These are phyloP conservation scores for Pimpla rufipes DNA, from an alignment of 2,888 invertebrate species.

Conservation along the genomic window DNA sequence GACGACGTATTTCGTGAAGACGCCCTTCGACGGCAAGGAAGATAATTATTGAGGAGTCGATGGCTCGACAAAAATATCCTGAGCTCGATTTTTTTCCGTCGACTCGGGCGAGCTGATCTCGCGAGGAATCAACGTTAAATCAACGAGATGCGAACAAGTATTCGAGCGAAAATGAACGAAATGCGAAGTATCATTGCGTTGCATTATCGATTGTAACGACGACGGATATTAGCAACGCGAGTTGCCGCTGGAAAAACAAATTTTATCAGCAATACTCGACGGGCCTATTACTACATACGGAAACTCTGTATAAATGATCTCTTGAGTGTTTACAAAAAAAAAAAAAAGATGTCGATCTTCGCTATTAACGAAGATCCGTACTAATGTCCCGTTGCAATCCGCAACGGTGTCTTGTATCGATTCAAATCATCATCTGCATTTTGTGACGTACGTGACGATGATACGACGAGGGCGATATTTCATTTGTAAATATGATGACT, in stretches of 20 bases:
- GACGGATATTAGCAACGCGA: not conserved
- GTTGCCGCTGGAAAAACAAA: constrained; percentile 4
- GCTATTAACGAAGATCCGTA: not conserved
- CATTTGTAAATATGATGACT: constrained; percentile 49
- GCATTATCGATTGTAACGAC: constrained; percentile 1
- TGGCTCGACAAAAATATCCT: not conserved
- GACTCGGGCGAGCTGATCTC: constrained; percentile 17
- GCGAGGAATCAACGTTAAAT: constrained; percentile 6
- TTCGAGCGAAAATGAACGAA: constrained; percentile 2
- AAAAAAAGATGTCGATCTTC: constrained; percentile 18
- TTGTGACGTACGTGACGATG: constrained; percentile 13
- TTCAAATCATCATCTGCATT: constrained; percentile 37
- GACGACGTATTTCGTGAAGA: constrained; percentile 96
- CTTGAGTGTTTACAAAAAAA: constrained; percentile 40
- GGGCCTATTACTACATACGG: constrained; percentile 11
- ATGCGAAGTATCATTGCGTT: not conserved
- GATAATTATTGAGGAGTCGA: constrained; percentile 72
- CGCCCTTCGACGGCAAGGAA: constrained; percentile 90
- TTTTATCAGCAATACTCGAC: constrained; percentile 29
- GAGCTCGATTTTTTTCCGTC: not conserved
- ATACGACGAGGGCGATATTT: constrained; percentile 5
- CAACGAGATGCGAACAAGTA: not conserved
- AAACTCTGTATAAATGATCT: constrained; percentile 53
- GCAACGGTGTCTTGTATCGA: constrained; percentile 5
- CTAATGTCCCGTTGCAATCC: not conserved